Evolutionary conservation across 2,888 invertebrate species (phyloP).

Genomic region (Trichacis sp.): DNA sequence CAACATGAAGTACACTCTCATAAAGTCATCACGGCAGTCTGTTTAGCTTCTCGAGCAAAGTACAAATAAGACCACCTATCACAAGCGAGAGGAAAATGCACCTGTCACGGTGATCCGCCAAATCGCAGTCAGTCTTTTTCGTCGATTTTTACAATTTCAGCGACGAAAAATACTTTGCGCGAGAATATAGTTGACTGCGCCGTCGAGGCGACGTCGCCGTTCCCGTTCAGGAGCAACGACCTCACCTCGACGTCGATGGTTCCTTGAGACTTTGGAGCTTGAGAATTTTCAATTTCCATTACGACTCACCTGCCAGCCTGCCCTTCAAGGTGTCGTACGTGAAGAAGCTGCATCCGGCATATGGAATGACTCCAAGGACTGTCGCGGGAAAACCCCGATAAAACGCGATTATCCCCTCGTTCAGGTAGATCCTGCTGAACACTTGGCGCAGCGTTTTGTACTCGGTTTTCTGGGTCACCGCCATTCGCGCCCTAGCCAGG

Average conservation of each 20-base stretch:
- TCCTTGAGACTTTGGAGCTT: neutral
- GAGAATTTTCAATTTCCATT: no score
- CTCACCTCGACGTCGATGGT: neutral
- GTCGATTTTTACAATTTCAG: no score
- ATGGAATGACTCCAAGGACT: constrained; percentile 93
- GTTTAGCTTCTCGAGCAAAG: constrained; percentile 51
- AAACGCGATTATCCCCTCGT: constrained; percentile 83
- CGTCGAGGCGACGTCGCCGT: neutral
- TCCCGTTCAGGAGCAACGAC: neutral
- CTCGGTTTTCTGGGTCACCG: constrained; percentile 86
- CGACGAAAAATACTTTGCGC: no score
- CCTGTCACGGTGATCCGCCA: constrained; percentile 38
- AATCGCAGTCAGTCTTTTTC: constrained; percentile 11
- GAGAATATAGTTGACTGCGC: neutral
- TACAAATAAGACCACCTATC: constrained; percentile 49
- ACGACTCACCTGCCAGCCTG: constrained; percentile 78
- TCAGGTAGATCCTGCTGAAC: constrained; percentile 78
- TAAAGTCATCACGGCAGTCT: constrained; percentile 46
- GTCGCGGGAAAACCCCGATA: constrained; percentile 93
- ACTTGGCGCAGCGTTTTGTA: constrained; percentile 77
- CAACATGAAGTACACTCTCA: constrained; percentile 56
- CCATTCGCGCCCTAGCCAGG: constrained; percentile 96
- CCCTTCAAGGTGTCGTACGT: constrained; percentile 95
- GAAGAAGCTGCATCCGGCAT: constrained; percentile 97
- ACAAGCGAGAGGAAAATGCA: constrained; percentile 52